Conservation (phyloP, 2,888 invertebrate genomes). For the Caenorhabditis sp. region DNA sequence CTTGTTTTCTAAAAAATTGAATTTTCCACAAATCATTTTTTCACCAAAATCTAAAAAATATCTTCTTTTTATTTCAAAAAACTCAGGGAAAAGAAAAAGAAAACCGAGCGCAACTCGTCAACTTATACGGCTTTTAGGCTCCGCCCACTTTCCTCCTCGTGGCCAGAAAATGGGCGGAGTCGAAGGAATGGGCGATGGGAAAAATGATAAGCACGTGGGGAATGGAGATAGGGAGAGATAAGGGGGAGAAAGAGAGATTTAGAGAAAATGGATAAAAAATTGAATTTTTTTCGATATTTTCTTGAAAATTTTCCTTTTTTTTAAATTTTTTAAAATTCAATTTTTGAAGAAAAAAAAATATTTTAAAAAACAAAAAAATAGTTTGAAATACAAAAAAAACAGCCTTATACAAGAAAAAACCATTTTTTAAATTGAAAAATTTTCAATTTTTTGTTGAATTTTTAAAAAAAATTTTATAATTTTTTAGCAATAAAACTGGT, state of each 20-base stretch:
- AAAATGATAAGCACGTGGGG: slow-evolving; percentile 10
- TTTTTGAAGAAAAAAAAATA: background rate
- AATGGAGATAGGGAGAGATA: slow-evolving; percentile 1
- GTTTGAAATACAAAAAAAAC: background rate
- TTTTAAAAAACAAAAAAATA: no score
- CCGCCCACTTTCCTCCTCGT: slow-evolving; percentile 15
- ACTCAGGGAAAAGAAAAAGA: slow-evolving; percentile 11
- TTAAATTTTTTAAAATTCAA: background rate
- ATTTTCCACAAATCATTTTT: no score
- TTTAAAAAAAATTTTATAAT: background rate
- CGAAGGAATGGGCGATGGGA: background rate
- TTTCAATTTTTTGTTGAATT: background rate
- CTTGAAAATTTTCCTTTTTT: no score
- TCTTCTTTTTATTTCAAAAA: slow-evolving; percentile 2
- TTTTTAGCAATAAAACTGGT: slow-evolving; percentile 2
- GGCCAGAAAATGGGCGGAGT: slow-evolving; percentile 14
- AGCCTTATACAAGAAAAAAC: no score
- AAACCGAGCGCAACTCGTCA: background rate
- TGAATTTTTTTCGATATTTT: background rate
- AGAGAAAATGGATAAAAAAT: slow-evolving; percentile 9
- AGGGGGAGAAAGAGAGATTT: background rate
- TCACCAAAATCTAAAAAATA: slow-evolving; percentile 3
- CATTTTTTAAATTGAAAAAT: no score
- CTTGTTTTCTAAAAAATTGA: background rate
- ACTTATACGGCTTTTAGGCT: slow-evolving; percentile 8